Conservation (phyloP, 1,140 invertebrate species). For the Oncopeltus fasciatus region DNA sequence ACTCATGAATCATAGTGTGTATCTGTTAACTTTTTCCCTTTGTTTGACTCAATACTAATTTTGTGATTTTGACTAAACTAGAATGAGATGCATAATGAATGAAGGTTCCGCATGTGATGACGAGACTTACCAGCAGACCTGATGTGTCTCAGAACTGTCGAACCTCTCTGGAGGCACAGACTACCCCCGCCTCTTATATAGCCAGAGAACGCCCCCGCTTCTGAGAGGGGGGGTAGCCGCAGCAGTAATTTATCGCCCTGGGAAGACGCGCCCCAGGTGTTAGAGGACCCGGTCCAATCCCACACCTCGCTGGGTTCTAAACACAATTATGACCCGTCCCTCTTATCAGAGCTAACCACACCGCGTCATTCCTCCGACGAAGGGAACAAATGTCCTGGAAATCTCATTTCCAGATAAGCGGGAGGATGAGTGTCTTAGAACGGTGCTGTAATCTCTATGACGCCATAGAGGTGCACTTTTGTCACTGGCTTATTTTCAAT, state of each 20-base stretch:
- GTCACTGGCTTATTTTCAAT: no score
- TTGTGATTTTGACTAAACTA: no score
- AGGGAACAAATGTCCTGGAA: background rate
- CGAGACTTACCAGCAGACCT: background rate
- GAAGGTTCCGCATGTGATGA: no score
- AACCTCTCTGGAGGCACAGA: background rate
- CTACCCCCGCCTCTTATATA: background rate
- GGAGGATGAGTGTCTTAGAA: background rate
- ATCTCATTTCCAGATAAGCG: background rate
- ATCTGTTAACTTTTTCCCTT: no score
- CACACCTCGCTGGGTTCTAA: background rate
- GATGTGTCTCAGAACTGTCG: background rate
- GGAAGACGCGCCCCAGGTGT: background rate
- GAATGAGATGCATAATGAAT: no score
- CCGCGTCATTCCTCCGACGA: background rate
- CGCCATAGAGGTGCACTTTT: no score
- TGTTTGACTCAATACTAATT: no score
- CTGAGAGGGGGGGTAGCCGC: background rate
- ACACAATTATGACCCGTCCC: conserved; percentile 2
- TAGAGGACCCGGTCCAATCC: background rate
- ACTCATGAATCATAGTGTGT: no score
- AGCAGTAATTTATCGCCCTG: background rate
- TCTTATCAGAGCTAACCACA: conserved; percentile 6
- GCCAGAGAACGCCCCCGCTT: background rate
- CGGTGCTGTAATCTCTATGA: no score